phyloP scores from a whole-genome alignment of 2,113 vertebrate genomes.

The Melanerpes formicivorus region DNA sequence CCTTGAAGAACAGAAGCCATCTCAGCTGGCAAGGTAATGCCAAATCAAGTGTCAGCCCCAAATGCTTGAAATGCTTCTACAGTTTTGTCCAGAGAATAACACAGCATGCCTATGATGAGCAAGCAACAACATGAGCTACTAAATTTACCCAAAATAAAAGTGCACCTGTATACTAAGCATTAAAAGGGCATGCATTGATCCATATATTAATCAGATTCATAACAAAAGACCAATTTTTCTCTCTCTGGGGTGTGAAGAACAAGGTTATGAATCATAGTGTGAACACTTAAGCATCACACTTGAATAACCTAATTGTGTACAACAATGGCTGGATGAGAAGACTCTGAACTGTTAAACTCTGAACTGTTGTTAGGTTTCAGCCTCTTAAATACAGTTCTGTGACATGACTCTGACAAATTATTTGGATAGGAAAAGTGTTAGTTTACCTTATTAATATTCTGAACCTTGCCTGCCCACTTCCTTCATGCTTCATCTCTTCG shows the following conservation, averaged over 20 bases:
- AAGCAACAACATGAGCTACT: neutral
- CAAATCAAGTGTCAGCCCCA: neutral
- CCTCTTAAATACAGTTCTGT: conserved; percentile 23
- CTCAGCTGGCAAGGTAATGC: neutral
- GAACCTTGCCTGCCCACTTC: neutral
- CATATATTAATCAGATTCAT: conserved; percentile 51
- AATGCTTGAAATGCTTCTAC: neutral
- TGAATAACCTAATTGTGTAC: conserved; percentile 53
- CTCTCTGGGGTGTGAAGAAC: conserved; percentile 26
- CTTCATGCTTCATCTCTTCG: conserved; percentile 23
- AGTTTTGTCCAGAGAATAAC: neutral
- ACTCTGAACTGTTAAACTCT: conserved; percentile 31
- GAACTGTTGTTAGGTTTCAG: conserved; percentile 5
- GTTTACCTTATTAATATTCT: conserved; percentile 39
- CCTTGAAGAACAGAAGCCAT: neutral
- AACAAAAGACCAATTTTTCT: conserved; percentile 40
- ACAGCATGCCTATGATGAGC: neutral
- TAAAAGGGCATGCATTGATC: conserved; percentile 49
- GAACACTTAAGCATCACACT: conserved; percentile 43
- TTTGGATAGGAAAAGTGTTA: neutral
- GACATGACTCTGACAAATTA: conserved; percentile 9
- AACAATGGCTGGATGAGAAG: conserved; percentile 18
- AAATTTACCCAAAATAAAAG: conserved; percentile 3
- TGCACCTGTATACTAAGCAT: conserved; percentile 25
- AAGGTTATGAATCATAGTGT: conserved; percentile 27